phyloP scores from a whole-genome alignment of 2,888 invertebrate species.

The Oscheius myriophilus region DNA sequence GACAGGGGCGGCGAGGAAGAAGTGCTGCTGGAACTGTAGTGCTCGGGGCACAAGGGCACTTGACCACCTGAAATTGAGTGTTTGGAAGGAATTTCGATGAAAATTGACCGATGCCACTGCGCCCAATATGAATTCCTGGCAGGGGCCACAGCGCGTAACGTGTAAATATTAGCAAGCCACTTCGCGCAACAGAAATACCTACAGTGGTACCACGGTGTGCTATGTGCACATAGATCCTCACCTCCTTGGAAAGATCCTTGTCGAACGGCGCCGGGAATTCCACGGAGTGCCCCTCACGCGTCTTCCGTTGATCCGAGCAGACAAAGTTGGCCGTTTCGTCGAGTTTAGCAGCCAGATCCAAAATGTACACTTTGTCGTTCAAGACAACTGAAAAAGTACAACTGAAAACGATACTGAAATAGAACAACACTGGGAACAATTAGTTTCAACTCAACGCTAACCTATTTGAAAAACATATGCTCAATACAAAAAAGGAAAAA shows the following conservation, averaged over 20 bases:
- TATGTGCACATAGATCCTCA: too few species aligned
- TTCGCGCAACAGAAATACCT: too few species aligned
- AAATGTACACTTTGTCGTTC: conserved; percentile 81
- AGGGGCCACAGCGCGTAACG: too few species aligned
- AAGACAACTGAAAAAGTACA: conserved; percentile 81
- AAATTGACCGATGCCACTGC: too few species aligned
- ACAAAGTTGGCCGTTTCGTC: conserved; percentile 98
- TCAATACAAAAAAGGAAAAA: too few species aligned
- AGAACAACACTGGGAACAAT: too few species aligned
- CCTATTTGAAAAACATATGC: too few species aligned
- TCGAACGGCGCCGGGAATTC: conserved; percentile 98
- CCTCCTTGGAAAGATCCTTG: conserved; percentile 91
- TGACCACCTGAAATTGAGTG: conserved; percentile 49
- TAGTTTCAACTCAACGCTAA: too few species aligned
- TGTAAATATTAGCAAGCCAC: too few species aligned
- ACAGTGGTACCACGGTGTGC: too few species aligned
- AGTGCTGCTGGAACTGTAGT: conserved; percentile 75
- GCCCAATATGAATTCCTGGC: too few species aligned
- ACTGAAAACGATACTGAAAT: too few species aligned
- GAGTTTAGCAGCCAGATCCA: conserved; percentile 96
- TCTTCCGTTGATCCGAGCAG: conserved; percentile 95
- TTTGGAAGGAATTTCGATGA: background rate
- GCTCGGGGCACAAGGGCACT: conserved; percentile 74
- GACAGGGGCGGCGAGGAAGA: conserved; percentile 56
- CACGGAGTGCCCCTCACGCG: conserved; percentile 74